Base-by-base conservation (phyloP, 2,113 vertebrate species). In the Neotoma lepida region DNA sequence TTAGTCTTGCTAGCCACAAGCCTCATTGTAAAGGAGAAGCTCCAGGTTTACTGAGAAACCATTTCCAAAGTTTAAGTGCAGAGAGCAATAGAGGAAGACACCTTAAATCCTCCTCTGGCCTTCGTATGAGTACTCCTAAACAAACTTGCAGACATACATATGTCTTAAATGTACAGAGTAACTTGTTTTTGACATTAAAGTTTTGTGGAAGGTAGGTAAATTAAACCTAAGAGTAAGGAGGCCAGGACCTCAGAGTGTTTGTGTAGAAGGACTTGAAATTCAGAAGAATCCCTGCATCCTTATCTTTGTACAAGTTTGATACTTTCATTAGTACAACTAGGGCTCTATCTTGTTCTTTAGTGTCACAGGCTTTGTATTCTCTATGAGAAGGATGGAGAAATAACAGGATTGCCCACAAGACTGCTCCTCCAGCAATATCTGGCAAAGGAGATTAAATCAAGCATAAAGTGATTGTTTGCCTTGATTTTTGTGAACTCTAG, bases 241-340 rank as follows among this genome's bases (percentile, higher is more conserved):
- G 9, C 20, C 4, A 61, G 18, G 0, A 24, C n/a, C 24, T 33
- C 17, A 7, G 15, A 33, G 5, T 26, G 6, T 14, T 18, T 2
- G 15, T 22, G 15, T 9, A 14, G 6, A 58, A 33, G 18, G 10
- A 64, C 9, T n/a, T 51, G 51, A 89, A 70, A 51, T 24, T 44
- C 15, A 39, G 9, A 26, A 30, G 13, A 28, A 26, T 4, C 5
- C 1, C 4, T 30, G 1, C 0, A 4, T 5, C 18, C 0, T 54
- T 64, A 1, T 49, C 93, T 78, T 12, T 51, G 4, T 9, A 3
- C 22, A 71, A 10, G 14, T 30, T 9, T 41, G 39, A 46, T 64
- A 9, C 20, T 82, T 91, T 71, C n/a, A 10, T 39, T 0, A 24
- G 33, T 33, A 76, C 10, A 94, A 86, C 22, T 26, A 74, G 41